Percentiles rank a stretch among this genome's conserved stretches.
Conservation (phyloP, 2,888 invertebrate genomes). For the Caenorhabditis imperialis region DNA sequence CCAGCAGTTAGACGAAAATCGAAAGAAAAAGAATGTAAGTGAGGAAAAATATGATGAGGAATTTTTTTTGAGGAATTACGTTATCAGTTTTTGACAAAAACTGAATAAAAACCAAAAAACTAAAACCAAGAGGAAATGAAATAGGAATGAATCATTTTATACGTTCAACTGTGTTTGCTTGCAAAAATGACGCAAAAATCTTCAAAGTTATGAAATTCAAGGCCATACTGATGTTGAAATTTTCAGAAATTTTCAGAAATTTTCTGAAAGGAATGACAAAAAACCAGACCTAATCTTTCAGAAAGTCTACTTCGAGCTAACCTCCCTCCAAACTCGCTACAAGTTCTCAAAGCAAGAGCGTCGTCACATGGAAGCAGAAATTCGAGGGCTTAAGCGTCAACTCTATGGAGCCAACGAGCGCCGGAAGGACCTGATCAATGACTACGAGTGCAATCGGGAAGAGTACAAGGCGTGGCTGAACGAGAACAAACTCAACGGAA, state of each 20-base stretch:
- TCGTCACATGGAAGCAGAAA: conserved; percentile 39
- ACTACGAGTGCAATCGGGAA: conserved; percentile 56
- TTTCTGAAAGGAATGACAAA: no score
- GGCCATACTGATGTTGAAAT: no score
- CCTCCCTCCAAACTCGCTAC: conserved; percentile 9
- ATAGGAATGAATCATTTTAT: background rate
- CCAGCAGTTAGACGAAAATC: conserved; percentile 8
- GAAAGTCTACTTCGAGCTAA: conserved; percentile 36
- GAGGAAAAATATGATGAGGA: background rate
- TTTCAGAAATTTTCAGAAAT: no score
- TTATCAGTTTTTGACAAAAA: background rate
- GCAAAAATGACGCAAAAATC: no score
- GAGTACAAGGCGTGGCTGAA: conserved; percentile 61
- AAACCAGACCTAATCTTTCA: background rate
- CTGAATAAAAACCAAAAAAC: no score
- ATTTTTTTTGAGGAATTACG: background rate
- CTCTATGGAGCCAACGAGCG: conserved; percentile 39
- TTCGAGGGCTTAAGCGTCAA: conserved; percentile 21
- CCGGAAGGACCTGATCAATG: conserved; percentile 49
- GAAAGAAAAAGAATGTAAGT: conserved; percentile 29
- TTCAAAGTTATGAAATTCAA: no score
- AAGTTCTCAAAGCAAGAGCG: conserved; percentile 20
- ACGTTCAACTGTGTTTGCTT: no score
- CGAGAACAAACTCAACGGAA: conserved; percentile 30
- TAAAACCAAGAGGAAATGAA: no score